These are phyloP conservation scores for Labrus mixtus DNA, from an alignment of 2,113 vertebrate species.

Conservation along the genomic window DNA sequence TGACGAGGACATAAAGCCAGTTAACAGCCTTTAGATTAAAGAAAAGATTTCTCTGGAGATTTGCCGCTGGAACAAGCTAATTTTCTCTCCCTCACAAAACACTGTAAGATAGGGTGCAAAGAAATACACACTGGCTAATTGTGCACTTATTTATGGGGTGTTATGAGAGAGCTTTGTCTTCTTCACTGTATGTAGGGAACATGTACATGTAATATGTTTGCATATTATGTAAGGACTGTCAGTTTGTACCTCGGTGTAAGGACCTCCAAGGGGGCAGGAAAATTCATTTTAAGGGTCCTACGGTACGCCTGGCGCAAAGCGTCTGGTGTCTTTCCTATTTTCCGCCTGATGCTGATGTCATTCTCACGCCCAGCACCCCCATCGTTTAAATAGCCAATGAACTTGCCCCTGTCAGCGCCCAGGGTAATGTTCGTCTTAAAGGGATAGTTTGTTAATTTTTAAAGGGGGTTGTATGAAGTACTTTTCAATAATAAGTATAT, in stretches of 20 bases:
- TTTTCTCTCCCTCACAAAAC: slow-evolving; percentile 52
- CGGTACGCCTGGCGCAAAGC: no score
- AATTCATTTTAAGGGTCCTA: no score
- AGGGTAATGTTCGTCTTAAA: no score
- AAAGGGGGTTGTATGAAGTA: no score
- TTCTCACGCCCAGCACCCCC: no score
- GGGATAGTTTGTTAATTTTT: no score
- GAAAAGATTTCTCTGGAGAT: slow-evolving; percentile 57
- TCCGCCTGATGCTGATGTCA: no score
- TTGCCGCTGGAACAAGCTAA: slow-evolving; percentile 41
- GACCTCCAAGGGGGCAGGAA: neutral
- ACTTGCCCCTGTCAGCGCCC: no score
- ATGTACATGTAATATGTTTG: neutral
- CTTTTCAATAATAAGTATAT: no score
- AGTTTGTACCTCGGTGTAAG: neutral
- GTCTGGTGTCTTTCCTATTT: no score
- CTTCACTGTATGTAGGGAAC: neutral
- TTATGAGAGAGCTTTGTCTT: slow-evolving; percentile 3
- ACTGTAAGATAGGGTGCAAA: slow-evolving; percentile 26
- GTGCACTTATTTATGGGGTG: slow-evolving; percentile 1
- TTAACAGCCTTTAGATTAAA: slow-evolving; percentile 60
- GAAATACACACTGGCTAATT: slow-evolving; percentile 46
- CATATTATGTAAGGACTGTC: neutral
- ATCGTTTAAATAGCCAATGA: no score
- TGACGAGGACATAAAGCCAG: slow-evolving; percentile 38